A percentile compares a stretch with the other conserved stretches of the same genome.
These are phyloP conservation scores for Megalops cyprinoides DNA, from an alignment of 2,797 vertebrate genomes.

Conservation along the genomic window DNA sequence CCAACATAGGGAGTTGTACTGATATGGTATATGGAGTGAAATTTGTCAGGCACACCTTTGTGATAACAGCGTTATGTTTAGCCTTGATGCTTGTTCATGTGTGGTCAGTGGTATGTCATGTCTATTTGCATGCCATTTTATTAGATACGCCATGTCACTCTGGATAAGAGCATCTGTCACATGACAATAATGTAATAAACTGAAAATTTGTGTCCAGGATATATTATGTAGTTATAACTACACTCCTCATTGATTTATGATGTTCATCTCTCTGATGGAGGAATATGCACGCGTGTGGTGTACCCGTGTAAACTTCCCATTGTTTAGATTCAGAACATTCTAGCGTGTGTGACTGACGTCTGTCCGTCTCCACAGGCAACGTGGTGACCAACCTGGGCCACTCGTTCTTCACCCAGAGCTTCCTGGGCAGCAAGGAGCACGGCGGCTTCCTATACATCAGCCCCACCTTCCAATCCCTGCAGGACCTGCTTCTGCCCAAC, in stretches of 20 bases:
- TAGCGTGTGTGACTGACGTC: no score
- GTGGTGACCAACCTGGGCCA: conserved; percentile 93
- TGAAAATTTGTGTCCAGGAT: neutral
- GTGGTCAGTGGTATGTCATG: no score
- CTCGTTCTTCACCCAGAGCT: conserved; percentile 97
- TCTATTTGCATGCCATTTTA: no score
- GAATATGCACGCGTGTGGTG: neutral
- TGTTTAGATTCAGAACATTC: no score
- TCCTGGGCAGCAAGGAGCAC: conserved; percentile 95
- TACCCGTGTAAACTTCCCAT: no score
- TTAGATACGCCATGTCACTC: no score
- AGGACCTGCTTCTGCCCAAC: conserved; percentile 92
- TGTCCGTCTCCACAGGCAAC: conserved; percentile 75
- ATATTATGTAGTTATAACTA: neutral
- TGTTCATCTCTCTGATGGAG: neutral
- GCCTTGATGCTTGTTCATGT: no score
- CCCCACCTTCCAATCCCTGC: conserved; percentile 92
- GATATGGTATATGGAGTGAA: no score
- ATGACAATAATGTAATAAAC: no score
- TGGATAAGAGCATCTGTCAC: no score
- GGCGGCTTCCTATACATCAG: conserved; percentile 95
- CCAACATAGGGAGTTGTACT: neutral
- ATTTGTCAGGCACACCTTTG: no score
- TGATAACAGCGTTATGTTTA: no score
- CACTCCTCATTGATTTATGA: neutral